phyloP scores from a whole-genome alignment of 2,113 vertebrate genomes.

The Nansenia antarctica region DNA sequence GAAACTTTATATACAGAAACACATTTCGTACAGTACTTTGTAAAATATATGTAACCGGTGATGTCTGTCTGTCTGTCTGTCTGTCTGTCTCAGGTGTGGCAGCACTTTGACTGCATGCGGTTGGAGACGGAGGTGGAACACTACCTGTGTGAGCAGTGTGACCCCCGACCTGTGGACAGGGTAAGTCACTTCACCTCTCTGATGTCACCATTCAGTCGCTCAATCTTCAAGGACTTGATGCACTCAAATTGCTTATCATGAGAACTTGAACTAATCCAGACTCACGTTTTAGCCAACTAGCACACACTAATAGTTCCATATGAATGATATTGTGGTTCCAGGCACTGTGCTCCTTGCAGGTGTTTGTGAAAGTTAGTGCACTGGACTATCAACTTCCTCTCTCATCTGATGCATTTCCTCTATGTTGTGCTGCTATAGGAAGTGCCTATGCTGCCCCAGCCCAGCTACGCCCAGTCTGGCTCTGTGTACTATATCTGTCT shows the following conservation, averaged over 20 bases:
- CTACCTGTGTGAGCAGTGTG: conserved; percentile 96
- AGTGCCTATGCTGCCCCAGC: conserved; percentile 97
- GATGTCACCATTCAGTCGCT: too few species aligned
- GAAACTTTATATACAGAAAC: too few species aligned
- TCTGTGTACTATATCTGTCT: conserved; percentile 97
- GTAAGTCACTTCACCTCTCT: too few species aligned
- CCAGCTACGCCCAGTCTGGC: conserved; percentile 92
- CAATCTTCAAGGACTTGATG: too few species aligned
- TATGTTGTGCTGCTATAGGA: conserved; percentile 75
- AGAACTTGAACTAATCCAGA: too few species aligned
- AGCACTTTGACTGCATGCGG: conserved; percentile 98
- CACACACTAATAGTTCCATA: too few species aligned
- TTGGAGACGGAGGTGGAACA: conserved; percentile 93
- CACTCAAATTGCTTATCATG: too few species aligned
- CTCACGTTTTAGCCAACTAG: too few species aligned
- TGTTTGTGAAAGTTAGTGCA: neutral
- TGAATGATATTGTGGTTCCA: conserved; percentile 1
- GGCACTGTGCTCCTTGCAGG: neutral
- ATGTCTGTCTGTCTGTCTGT: too few species aligned
- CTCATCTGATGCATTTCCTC: conserved; percentile 18
- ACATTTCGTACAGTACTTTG: too few species aligned
- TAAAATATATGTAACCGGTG: too few species aligned
- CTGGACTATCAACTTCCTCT: neutral
- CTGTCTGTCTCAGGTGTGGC: conserved; percentile 85
- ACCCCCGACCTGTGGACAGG: conserved; percentile 86